These are phyloP conservation scores for Lycopodina hypogea DNA, from an alignment of 37 sponge, comb jelly and placozoan genomes.

Conservation along the genomic window DNA sequence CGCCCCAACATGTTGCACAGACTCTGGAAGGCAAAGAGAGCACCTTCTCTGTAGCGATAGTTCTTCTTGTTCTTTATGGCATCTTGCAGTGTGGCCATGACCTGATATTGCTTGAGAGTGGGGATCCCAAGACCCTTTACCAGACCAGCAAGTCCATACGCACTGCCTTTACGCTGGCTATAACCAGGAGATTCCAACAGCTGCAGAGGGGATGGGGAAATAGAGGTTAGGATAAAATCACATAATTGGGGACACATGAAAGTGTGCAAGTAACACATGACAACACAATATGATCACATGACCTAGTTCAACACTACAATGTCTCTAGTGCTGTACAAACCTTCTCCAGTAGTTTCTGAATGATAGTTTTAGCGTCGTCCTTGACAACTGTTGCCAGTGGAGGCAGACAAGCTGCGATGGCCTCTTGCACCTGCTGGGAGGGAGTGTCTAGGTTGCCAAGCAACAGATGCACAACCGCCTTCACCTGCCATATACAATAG, in stretches of 20 bases:
- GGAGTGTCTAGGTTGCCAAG: constrained; percentile 91
- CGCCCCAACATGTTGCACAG: constrained; percentile 90
- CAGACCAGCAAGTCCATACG: constrained; percentile 98
- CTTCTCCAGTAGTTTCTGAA: constrained; percentile 81
- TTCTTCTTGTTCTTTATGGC: constrained; percentile 96
- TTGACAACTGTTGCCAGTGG: constrained; percentile 82
- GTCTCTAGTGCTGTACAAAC: constrained; percentile 25
- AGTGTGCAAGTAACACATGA: too few species aligned
- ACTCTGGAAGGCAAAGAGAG: constrained; percentile 91
- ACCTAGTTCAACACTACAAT: too few species aligned
- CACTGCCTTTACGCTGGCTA: constrained; percentile 89
- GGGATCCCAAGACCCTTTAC: constrained; percentile 97
- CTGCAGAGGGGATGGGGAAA: constrained; percentile 28
- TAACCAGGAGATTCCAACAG: constrained; percentile 81
- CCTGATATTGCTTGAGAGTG: constrained; percentile 79
- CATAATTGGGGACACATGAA: too few species aligned
- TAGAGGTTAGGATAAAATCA: background rate
- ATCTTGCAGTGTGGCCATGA: constrained; percentile 79
- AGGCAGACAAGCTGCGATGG: constrained; percentile 89
- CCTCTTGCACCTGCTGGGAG: constrained; percentile 93
- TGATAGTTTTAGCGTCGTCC: constrained; percentile 64
- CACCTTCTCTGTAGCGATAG: constrained; percentile 88
- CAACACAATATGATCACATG: too few species aligned
- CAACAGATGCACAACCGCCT: constrained; percentile 77
- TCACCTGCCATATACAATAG: constrained; percentile 70